Base-by-base conservation (phyloP, 2,888 invertebrate species). In the Aspidapion aeneum region DNA sequence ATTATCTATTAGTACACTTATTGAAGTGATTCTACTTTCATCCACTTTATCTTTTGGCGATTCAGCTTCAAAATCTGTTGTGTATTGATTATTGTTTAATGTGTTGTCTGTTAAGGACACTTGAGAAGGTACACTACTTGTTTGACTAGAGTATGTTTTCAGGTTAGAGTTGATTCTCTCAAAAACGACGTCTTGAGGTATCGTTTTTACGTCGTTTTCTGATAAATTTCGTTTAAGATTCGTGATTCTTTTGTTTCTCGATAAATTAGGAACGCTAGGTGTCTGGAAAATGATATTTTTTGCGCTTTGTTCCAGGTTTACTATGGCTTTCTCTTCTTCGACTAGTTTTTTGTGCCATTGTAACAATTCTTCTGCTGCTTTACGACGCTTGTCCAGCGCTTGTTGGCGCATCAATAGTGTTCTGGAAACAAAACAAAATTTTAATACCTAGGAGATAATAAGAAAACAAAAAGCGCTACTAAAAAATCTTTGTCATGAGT, bases 271-370 rank as follows among this genome's bases (percentile, higher is more conserved):
- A 3, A 22, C 63, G 58, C 61, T 71, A 56, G 73, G 73, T 60
- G 68, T 70, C 67, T 73, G 74, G 60, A 73, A 74, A 55, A 78
- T 73, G 19, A 79, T 73, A 18, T 72, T 71, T 58, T 72, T 78
- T 17, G 79, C 78, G n/a, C 78, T 77, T 66, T 74, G 74, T 74
- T 84, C 84, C 70, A 84, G 74, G 70, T 82, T 80, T 57, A 77
- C 72, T 48, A 85, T 81, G 69, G 82, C 81, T 61, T 78, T 78
- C 74, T 85, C 84, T 76, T 84, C 84, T 66, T 82, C 80, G 68
- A 83, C 77, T 21, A 85, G 75, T 61, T 82, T 80, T 67, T 81
- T 81, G 75, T 84, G 83, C 83, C 84, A 84, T 78, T 81, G 76
- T 69, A 84, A 72, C 60, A 84, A 72, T 65, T 81, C 81, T 73